Evolutionary conservation across 2,113 vertebrate genomes (phyloP).

Genomic region (Atractosteus spatula): DNA sequence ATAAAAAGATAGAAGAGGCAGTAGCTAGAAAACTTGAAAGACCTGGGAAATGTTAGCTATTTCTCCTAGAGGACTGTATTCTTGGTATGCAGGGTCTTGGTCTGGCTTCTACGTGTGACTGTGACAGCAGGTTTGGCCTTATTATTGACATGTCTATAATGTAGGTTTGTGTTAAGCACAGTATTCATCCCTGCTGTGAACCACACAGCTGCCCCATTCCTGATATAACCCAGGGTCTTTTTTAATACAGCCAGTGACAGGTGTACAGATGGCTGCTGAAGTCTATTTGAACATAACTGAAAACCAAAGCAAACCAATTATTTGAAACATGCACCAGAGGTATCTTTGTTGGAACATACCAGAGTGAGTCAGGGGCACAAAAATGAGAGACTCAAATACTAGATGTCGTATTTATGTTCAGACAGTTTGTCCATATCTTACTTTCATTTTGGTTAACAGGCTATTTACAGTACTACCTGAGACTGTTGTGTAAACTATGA

Average conservation of each 20-base stretch:
- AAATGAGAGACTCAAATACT: neutral
- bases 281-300: neutral
- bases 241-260: slow-evolving; percentile 45
- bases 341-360: neutral
- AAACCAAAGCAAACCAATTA: slow-evolving; percentile 6
- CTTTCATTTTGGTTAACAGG: no score
- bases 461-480: neutral
- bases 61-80: slow-evolving; percentile 37
- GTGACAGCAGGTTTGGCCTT: neutral
- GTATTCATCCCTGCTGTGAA: neutral
- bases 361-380: slow-evolving; percentile 15
- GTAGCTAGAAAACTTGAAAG: no score
- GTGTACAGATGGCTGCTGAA: slow-evolving; percentile 34
- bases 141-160: slow-evolving; percentile 2
- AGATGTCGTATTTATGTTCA: neutral
- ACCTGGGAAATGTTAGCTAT: slow-evolving; percentile 45
- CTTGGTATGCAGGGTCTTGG: neutral
- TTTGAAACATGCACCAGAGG: neutral
- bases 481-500: no score
- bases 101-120: slow-evolving; percentile 11
- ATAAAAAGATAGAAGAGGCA: no score
- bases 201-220: slow-evolving; percentile 51
- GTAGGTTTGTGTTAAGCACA: neutral
- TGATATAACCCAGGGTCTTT: slow-evolving; percentile 15
- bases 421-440: no score